Base-by-base conservation (phyloP, 2,797 vertebrate species). In the Squalus acanthias region DNA sequence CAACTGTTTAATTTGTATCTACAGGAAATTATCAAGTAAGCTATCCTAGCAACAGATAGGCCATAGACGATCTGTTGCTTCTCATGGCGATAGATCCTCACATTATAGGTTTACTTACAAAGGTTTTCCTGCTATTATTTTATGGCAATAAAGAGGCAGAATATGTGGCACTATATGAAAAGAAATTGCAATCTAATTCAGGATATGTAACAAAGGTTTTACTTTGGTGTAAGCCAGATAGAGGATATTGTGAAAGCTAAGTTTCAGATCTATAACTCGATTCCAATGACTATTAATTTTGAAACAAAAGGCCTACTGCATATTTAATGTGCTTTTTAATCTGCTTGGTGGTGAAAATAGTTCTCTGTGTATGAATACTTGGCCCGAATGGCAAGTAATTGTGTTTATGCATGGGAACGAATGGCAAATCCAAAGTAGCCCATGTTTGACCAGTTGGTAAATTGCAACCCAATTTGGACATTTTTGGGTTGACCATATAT, bases 1-100 rank as follows among this genome's bases (percentile, higher is more conserved):
- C 20, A 94, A 50, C 67, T 24, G 5, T 53, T 95, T n/a, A 95
- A 74, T 95, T 72, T 95, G 70, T 74, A 72, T 53, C 67, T 53
- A 22, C 46, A 95, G 94, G 69, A 74, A 95, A 72, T 95, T 39
- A 95, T 39, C 93, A 70, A 26, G 94, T 50, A 70, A 95, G 10
- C 26, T 70, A 95, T 72, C 46, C 29, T 33, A 74, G 69, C 69
- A 95, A 74, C 94, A 53, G 29, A 12, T 65, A 50, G 24, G 33
- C 46, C 50, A 57, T 87, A 8, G 60, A 39, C 33, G 20, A 24
- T 91, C 88, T 91, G 53, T 33, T 24, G 33, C 17, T 93, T 65
- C 89, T 67, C 4, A 50, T 53, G 22, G 39, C 50, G 69, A 74
- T 74, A 72, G 26, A 92, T n/a, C 26, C 17, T 63, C n/a, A 92